Conservation (phyloP, 2,797 vertebrate species). For the Manis pentadactyla region DNA sequence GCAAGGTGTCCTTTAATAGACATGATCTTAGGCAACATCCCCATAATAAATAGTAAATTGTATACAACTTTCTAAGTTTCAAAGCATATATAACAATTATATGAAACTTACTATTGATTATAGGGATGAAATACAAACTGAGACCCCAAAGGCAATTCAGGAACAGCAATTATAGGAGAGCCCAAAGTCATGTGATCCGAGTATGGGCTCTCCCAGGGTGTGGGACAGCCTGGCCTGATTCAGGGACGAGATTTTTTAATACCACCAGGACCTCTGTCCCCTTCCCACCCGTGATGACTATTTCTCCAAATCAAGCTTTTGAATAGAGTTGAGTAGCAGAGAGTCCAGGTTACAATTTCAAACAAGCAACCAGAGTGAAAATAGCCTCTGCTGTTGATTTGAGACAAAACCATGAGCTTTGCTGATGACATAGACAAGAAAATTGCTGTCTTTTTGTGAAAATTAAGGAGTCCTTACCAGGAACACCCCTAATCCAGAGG, state of each 20-base stretch:
- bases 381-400: neutral
- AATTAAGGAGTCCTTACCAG: neutral
- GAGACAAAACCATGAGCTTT: neutral
- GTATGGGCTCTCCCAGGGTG: neutral
- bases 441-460: neutral
- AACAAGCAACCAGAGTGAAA: constrained; percentile 7
- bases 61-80: constrained; percentile 45
- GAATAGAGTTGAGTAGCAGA: constrained; percentile 12
- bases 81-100: constrained; percentile 42
- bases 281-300: neutral
- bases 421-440: neutral
- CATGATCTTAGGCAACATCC: constrained; percentile 13
- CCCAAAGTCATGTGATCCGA: constrained; percentile 31
- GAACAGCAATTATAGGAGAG: constrained; percentile 14
- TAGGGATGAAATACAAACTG: constrained; percentile 30
- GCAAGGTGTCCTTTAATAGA: constrained; percentile 12
- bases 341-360: constrained; percentile 48
- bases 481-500: neutral
- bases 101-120: constrained; percentile 56
- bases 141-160: constrained; percentile 28
- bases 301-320: constrained; percentile 53
- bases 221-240: constrained; percentile 24
- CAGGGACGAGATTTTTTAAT: constrained; percentile 35
- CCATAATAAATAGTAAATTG: constrained; percentile 45
- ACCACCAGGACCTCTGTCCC: neutral